A percentile compares a stretch with the other conserved stretches of the same genome.
phyloP scores from a whole-genome alignment of 2,797 vertebrate genomes.

The Oryzias dopingdopingensis region DNA sequence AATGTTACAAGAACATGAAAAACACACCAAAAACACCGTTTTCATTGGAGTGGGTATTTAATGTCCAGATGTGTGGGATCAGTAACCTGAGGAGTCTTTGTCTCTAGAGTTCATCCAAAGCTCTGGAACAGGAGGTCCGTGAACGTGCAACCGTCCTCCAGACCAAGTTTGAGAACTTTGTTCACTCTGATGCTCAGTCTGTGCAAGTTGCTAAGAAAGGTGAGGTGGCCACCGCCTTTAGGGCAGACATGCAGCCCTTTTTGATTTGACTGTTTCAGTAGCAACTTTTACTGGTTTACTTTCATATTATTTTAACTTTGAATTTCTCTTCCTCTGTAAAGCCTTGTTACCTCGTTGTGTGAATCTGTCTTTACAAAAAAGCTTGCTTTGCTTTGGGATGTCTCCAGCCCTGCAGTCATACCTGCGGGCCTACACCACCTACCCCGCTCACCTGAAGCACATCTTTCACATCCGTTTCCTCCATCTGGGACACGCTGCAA shows the following conservation, averaged over 20 bases:
- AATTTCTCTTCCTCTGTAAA: too few species aligned
- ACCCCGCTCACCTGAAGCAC: slow-evolving; percentile 86
- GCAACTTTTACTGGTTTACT: too few species aligned
- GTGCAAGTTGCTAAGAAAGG: slow-evolving; percentile 87
- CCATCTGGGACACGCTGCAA: slow-evolving; percentile 91
- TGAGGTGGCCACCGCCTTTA: slow-evolving; percentile 29
- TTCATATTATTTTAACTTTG: too few species aligned
- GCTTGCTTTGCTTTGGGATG: slow-evolving; percentile 16
- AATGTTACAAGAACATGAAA: too few species aligned
- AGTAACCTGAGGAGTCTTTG: not conserved
- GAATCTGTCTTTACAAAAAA: too few species aligned
- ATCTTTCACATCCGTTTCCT: slow-evolving; percentile 89
- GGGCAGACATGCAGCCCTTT: too few species aligned
- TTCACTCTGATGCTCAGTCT: slow-evolving; percentile 75
- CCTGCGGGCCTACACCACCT: slow-evolving; percentile 88
- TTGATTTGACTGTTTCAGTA: too few species aligned
- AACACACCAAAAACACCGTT: too few species aligned
- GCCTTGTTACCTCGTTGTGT: too few species aligned
- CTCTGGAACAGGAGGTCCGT: slow-evolving; percentile 80
- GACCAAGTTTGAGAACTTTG: slow-evolving; percentile 87
- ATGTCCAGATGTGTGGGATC: not conserved
- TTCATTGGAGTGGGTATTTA: not conserved
- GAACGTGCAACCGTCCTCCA: slow-evolving; percentile 89
- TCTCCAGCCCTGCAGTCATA: slow-evolving; percentile 90
- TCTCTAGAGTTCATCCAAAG: slow-evolving; percentile 71